Evolutionary conservation across 2,797 vertebrate species (phyloP), one percentile per base, ranked within the genome.

Genomic region (Selene dorsalis): DNA sequence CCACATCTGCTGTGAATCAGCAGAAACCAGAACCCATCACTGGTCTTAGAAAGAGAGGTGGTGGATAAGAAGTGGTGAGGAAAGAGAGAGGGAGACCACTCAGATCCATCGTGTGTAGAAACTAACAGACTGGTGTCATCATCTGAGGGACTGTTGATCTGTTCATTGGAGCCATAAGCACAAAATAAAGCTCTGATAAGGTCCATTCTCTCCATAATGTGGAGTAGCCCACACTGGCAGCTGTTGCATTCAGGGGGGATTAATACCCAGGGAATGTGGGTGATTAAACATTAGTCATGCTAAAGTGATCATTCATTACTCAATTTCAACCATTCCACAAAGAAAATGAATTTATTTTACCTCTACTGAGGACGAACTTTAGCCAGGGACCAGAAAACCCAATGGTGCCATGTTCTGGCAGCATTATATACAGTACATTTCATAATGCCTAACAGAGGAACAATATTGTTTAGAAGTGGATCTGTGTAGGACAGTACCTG

Each of bases 201-300:
- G 57, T 79, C 62, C 41, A 48, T 74, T 75, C 61, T 48, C 30
- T 32, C 32, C 53, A 43, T 48, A 84, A 84, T 70, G 56, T 69
- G 65, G 56, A 83, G 61, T 57, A 60, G 30, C 70, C 61, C 41
- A 71, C 83, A 66, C 47, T 73, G 82, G 82, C 74, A 83, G 77
- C 84, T 79, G 57, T 77, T 47, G 13, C 64, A 77, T 82, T 89
- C 74, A 71, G 20, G 66, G 32, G 17, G 79, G 80, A 88, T 89
- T 81, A 86, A 81, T 77, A 85, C 77, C 76, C 70, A 3, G 72
- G 68, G 69, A 82, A 83, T 85, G 80, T 77, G 76, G 80, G 61
- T 79, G 84, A 90, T 84, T 88, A 78, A 89, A 78, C 79, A 82
- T 90, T 83, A 62, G 81, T 84, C 83, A 89, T 38, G 77, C 77